phyloP scores from a whole-genome alignment of 1,140 invertebrate genomes.

The Anastrepha ludens region DNA sequence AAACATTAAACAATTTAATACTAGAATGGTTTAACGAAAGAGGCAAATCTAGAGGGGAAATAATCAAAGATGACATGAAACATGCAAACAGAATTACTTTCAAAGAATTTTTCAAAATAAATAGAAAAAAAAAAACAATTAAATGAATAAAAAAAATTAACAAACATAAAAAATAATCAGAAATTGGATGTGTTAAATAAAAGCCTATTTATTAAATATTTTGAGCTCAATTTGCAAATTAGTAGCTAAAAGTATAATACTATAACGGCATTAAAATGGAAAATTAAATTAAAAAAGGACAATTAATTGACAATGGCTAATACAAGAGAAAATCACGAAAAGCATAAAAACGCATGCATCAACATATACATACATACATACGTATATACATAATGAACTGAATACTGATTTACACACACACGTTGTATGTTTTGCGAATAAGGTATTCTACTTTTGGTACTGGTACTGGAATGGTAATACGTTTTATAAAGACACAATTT shows the following conservation, averaged over 20 bases:
- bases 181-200: slow-evolving; percentile 52
- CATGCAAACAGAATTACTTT: slow-evolving; percentile 51
- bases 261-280: slow-evolving; percentile 13
- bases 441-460: too few species aligned
- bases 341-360: neutral
- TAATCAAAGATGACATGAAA: slow-evolving; percentile 22
- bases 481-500: too few species aligned
- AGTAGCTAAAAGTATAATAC: slow-evolving; percentile 34
- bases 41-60: neutral
- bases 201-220: slow-evolving; percentile 49
- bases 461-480: too few species aligned
- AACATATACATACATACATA: neutral
- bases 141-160: neutral
- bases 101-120: slow-evolving; percentile 26
- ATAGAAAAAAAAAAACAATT: neutral
- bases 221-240: slow-evolving; percentile 42
- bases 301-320: slow-evolving; percentile 6
- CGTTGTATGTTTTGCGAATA: neutral
- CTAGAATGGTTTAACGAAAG: neutral
- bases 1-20: neutral
- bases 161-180: slow-evolving; percentile 21
- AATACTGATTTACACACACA: neutral
- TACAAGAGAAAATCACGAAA: neutral
- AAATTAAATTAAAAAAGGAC: neutral
- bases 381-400: neutral